Evolutionary conservation across 2,113 vertebrate genomes (phyloP).

Genomic region (Urocitellus parryii): DNA sequence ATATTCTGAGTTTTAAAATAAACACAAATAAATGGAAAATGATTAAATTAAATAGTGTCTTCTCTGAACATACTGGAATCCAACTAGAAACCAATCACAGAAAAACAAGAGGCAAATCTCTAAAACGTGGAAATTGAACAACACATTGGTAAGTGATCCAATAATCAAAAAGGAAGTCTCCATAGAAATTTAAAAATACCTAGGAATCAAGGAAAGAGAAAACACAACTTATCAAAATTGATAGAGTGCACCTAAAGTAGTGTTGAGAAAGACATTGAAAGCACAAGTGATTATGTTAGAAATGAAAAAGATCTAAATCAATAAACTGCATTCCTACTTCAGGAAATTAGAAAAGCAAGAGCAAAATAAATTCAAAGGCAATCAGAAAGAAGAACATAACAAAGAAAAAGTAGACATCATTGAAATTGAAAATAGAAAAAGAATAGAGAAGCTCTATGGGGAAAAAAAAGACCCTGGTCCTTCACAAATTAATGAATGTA

Average conservation of each 20-base stretch:
- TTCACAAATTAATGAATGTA: neutral
- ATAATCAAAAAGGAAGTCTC: neutral
- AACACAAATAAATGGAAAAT: neutral
- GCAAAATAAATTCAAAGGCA: neutral
- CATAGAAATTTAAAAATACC: neutral
- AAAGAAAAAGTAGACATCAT: neutral
- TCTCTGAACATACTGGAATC: neutral
- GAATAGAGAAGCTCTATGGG: neutral
- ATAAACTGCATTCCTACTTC: neutral
- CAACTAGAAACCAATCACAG: neutral
- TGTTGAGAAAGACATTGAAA: neutral
- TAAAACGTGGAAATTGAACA: neutral
- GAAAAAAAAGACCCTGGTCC: neutral
- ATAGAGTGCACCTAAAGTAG: neutral
- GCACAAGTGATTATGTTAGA: neutral
- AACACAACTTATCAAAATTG: neutral
- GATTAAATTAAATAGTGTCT: neutral
- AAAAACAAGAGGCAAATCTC: neutral
- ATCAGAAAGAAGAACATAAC: neutral
- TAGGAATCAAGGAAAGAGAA: neutral
- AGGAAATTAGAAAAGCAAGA: neutral
- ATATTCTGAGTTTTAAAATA: neutral
- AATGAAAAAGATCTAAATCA: neutral
- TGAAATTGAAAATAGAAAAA: neutral
- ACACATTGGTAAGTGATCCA: neutral